phyloP scores from a whole-genome alignment of 30 jellyfish, hydroid and myxozoan genomes.

The Nemopilema nomurai region DNA sequence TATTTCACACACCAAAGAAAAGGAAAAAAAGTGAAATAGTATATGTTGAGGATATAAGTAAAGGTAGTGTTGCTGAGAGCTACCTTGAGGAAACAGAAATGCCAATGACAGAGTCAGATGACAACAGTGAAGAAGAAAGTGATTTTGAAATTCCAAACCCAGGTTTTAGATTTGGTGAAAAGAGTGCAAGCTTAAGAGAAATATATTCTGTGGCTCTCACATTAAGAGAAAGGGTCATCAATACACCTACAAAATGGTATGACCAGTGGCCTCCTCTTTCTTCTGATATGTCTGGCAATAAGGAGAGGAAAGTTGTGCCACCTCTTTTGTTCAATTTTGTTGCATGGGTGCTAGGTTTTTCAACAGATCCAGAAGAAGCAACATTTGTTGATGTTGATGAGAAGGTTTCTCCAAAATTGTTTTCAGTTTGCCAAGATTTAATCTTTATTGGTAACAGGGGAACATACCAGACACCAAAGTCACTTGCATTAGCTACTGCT shows the following conservation, averaged over 20 bases:
- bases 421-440: constrained; percentile 42
- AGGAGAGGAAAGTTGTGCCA: constrained; percentile 37
- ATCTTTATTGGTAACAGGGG: constrained; percentile 53
- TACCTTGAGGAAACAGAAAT: constrained; percentile 25
- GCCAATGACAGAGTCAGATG: constrained; percentile 28
- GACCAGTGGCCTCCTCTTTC: constrained; percentile 73
- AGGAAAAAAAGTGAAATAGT: constrained; percentile 57
- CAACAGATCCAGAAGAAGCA: constrained; percentile 38
- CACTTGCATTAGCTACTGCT: constrained; percentile 51
- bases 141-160: neutral
- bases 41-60: constrained; percentile 25
- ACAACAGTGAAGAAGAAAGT: constrained; percentile 8
- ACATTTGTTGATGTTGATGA: constrained; percentile 28
- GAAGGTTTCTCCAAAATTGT: constrained; percentile 2
- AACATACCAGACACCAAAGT: constrained; percentile 31
- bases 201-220: constrained; percentile 47
- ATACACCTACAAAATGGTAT: constrained; percentile 29
- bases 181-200: constrained; percentile 34
- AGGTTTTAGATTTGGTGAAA: neutral
- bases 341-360: constrained; percentile 62
- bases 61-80: neutral
- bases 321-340: constrained; percentile 42
- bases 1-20: constrained; percentile 38
- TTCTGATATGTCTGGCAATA: constrained; percentile 21
- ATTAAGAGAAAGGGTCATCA: constrained; percentile 34